These are phyloP conservation scores for Colius striatus DNA, from an alignment of 2,113 vertebrate genomes.

Conservation along the genomic window DNA sequence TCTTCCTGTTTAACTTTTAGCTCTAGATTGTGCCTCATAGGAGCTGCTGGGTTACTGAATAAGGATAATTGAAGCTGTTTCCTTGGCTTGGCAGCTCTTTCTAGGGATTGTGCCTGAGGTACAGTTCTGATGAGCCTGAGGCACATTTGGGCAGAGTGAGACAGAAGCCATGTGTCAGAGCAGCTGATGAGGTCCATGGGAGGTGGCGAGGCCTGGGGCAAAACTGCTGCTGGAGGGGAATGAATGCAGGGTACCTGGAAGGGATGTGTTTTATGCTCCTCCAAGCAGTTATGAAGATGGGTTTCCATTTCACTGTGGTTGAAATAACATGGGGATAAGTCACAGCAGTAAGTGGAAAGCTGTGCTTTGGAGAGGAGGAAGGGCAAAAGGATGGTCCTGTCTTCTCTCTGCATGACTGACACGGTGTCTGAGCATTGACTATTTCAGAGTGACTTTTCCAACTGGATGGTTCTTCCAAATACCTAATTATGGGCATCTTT, in stretches of 20 bases:
- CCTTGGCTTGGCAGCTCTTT: rapidly evolving
- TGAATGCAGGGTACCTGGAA: not conserved
- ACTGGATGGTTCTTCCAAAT: not conserved
- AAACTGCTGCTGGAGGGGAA: not conserved
- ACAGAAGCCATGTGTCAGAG: rapidly evolving
- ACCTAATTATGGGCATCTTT: not conserved
- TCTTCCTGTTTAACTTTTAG: not conserved
- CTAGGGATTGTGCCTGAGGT: not conserved
- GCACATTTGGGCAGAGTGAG: not conserved
- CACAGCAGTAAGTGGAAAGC: not conserved
- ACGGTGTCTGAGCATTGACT: not conserved
- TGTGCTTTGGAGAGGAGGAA: not conserved
- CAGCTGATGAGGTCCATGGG: not conserved
- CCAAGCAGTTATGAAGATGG: rapidly evolving
- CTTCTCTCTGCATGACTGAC: rapidly evolving
- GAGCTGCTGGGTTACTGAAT: not conserved
- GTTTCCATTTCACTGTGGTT: not conserved
- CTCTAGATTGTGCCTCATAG: not conserved
- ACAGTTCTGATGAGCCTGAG: no score
- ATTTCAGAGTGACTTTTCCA: not conserved
- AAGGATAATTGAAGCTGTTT: not conserved
- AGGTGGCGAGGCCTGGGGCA: not conserved
- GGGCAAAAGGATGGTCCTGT: not conserved
- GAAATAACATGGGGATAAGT: not conserved
- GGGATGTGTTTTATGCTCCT: not conserved